Conservation (phyloP, 2,797 vertebrate species). For the Picus viridis region DNA sequence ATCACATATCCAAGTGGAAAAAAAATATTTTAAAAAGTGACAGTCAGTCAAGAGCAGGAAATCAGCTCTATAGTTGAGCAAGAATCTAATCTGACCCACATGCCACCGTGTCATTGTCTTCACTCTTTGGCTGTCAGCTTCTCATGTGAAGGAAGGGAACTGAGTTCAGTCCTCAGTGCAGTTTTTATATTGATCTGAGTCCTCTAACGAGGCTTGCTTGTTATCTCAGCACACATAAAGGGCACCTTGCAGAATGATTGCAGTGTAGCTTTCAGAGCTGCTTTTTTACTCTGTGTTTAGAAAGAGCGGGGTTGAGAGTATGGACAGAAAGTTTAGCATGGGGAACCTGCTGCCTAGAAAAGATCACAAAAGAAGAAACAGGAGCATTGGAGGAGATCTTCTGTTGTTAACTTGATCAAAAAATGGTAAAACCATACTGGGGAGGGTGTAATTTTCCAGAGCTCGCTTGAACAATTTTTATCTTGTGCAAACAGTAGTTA, state of each 20-base stretch:
- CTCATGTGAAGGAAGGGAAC: neutral
- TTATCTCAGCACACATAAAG: neutral
- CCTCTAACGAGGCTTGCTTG: neutral
- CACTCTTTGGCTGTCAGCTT: neutral
- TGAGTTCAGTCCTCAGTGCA: neutral
- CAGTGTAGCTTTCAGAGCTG: neutral
- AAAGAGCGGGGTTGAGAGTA: neutral
- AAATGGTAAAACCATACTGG: neutral
- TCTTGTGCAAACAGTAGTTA: neutral
- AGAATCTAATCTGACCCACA: neutral
- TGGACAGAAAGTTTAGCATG: neutral
- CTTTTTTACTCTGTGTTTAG: neutral
- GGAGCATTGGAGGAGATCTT: neutral
- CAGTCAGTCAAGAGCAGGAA: neutral
- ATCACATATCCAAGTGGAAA: neutral
- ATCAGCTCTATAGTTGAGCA: neutral
- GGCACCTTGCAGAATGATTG: neutral
- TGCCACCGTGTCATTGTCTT: neutral
- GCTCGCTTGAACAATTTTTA: neutral
- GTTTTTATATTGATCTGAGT: neutral
- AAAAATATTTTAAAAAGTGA: neutral
- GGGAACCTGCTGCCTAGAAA: rapidly evolving
- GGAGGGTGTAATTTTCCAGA: neutral
- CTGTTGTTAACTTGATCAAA: neutral
- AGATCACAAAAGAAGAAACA: neutral